Evolutionary conservation across 2,888 invertebrate species (phyloP), one percentile per base, ranked within the genome.

Genomic region (Diarsia dahlii): DNA sequence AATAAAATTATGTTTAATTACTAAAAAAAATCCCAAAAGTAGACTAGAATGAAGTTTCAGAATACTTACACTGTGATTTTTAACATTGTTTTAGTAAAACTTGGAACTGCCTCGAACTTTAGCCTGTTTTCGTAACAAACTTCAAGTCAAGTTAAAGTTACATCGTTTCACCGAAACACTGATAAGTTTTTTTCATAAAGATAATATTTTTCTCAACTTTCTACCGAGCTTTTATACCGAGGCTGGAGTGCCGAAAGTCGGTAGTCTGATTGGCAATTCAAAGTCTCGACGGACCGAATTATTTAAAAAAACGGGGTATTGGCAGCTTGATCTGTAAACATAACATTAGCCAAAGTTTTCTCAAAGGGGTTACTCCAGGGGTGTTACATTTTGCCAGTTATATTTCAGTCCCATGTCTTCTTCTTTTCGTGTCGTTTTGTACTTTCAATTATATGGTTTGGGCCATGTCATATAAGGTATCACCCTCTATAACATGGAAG

Each of bases 21-120:
- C 39, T 12, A 46, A 50, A 48, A 48, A 64, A 69, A n/a, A 18
- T 13, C 23, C 3, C 18, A 52, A 34, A 34, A 20, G 28, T 34
- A 18, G 34, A 20, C 60, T 18, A 10, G 5, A 60, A 48, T 28
- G 34, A 50, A 45, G n/a, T 67, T 54, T 13, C 23, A 34, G 28
- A 58, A 65, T 23, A 23, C 23, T 28, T 34, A 34, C n/a, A 34
- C 48, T 74, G 62, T 74, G 48, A 67, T 78, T 79, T 74, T 74
- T 50, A 63, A 56, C 23, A 34, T 50, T 58, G 12, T 52, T 15
- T 56, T 50, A 6, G 20, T 39, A 34, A 46, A 79, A 64, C 34
- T 63, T 65, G 18, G 39, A 68, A 50, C 39, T 20, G 20, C 65
- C 48, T 6, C 18, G 1, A 54, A 60, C 8, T 75, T 48, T 2